These are phyloP conservation scores for Notarius quadriscutis DNA, from an alignment of 2,113 vertebrate genomes.

Conservation along the genomic window DNA sequence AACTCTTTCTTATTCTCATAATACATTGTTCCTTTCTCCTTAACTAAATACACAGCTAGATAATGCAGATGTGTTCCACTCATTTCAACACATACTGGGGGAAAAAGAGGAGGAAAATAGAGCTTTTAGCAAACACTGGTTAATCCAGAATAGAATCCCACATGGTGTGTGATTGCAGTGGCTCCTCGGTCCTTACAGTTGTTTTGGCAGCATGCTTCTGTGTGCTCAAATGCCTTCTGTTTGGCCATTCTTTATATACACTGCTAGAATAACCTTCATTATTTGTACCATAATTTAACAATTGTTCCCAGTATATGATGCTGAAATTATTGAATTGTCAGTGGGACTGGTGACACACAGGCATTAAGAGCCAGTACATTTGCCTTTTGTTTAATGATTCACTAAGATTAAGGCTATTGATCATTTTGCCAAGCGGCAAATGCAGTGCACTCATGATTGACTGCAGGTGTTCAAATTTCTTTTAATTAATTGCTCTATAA, in stretches of 20 bases:
- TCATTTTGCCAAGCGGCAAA: conserved; percentile 56
- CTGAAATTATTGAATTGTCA: conserved; percentile 46
- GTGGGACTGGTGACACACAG: conserved; percentile 30
- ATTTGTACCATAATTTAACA: conserved; percentile 31
- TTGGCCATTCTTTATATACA: conserved; percentile 8
- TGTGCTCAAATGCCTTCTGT: conserved; percentile 28
- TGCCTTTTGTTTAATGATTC: conserved; percentile 54
- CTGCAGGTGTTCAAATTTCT: conserved; percentile 70
- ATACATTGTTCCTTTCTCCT: conserved; percentile 10
- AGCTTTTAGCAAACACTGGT: conserved; percentile 41
- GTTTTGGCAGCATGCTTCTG: conserved; percentile 7
- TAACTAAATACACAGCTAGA: conserved; percentile 12
- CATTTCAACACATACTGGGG: conserved; percentile 22
- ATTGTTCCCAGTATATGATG: conserved; percentile 31
- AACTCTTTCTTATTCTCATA: not conserved
- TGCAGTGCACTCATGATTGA: conserved; percentile 64
- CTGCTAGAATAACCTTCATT: conserved; percentile 38
- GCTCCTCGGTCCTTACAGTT: conserved; percentile 11
- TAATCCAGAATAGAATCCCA: conserved; percentile 51
- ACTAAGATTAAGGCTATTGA: conserved; percentile 55
- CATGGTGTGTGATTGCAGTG: conserved; percentile 41
- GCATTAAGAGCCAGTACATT: conserved; percentile 40
- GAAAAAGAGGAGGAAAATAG: conserved; percentile 30
- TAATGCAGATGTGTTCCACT: conserved; percentile 18
- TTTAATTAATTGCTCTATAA: conserved; percentile 70